A percentile compares a stretch with the other conserved stretches of the same genome.
Conservation (phyloP, 92 coral and sea anemone species). For the Phenganax marumi region DNA sequence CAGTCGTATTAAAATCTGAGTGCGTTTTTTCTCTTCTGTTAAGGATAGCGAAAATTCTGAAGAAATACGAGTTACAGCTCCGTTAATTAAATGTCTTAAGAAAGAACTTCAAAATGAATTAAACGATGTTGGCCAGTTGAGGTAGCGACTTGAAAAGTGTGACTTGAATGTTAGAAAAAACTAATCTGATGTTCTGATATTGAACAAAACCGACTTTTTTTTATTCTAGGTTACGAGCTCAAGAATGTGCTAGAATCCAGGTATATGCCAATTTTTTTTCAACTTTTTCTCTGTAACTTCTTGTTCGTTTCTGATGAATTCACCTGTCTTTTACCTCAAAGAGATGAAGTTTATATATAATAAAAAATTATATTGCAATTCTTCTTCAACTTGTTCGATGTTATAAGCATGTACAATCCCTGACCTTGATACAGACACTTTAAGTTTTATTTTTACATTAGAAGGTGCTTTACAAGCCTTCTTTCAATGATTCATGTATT, state of each 20-base stretch:
- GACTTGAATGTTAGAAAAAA: neutral
- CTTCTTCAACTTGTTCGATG: no score
- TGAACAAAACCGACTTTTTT: neutral
- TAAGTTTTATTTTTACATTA: no score
- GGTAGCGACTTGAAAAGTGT: conserved; percentile 28
- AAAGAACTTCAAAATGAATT: conserved; percentile 45
- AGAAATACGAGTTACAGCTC: conserved; percentile 27
- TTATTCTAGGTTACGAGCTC: conserved; percentile 12
- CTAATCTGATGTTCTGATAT: neutral
- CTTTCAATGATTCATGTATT: no score
- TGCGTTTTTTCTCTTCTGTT: neutral
- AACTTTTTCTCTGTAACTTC: neutral
- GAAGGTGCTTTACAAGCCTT: no score
- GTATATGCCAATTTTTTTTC: neutral
- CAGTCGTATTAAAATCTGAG: neutral
- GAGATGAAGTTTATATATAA: no score
- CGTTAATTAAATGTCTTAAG: conserved; percentile 44
- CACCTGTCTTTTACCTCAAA: no score
- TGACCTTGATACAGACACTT: no score
- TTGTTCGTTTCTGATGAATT: no score
- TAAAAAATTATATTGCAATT: no score
- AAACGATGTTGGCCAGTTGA: conserved; percentile 47
- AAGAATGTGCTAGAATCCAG: conserved; percentile 41
- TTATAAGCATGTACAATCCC: no score
- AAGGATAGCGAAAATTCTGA: conserved; percentile 61